Percentiles rank a stretch among this genome's conserved stretches.
phyloP scores from a whole-genome alignment of 2,797 vertebrate species.

The Rhyacichthys aspro region DNA sequence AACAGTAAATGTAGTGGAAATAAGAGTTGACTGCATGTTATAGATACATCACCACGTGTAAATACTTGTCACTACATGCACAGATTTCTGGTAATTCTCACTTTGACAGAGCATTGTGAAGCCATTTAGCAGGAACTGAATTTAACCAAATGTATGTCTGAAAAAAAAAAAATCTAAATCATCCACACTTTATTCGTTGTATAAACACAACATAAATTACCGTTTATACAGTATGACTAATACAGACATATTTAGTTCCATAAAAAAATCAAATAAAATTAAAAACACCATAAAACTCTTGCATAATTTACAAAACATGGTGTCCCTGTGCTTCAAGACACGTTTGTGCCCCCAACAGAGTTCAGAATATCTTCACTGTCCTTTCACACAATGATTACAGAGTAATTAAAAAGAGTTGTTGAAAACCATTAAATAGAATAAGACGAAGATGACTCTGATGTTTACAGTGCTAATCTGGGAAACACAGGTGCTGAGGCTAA shows the following conservation, averaged over 20 bases:
- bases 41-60: constrained; percentile 71
- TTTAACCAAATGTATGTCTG: constrained; percentile 31
- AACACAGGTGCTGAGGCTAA: constrained; percentile 84
- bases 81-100: constrained; percentile 57
- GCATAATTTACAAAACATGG: constrained; percentile 99
- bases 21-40: constrained; percentile 68
- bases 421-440: constrained; percentile 78
- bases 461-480: constrained; percentile 87
- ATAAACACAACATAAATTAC: constrained; percentile 99
- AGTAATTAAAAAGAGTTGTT: constrained; percentile 67
- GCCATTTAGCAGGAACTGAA: constrained; percentile 36
- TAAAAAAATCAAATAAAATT: constrained; percentile 59
- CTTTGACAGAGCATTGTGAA: constrained; percentile 58
- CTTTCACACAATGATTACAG: constrained; percentile 58
- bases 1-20: constrained; percentile 75
- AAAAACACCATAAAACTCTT: constrained; percentile 90
- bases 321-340: constrained; percentile 91
- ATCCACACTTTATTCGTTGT: constrained; percentile 94
- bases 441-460: constrained; percentile 80
- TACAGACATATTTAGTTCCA: constrained; percentile 97
- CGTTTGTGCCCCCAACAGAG: constrained; percentile 72
- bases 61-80: constrained; percentile 71
- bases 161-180: constrained; percentile 58
- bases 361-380: constrained; percentile 51
- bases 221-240: constrained; percentile 91